Conservation (phyloP, 2,797 vertebrate genomes). For the Gorsachius magnificus region DNA sequence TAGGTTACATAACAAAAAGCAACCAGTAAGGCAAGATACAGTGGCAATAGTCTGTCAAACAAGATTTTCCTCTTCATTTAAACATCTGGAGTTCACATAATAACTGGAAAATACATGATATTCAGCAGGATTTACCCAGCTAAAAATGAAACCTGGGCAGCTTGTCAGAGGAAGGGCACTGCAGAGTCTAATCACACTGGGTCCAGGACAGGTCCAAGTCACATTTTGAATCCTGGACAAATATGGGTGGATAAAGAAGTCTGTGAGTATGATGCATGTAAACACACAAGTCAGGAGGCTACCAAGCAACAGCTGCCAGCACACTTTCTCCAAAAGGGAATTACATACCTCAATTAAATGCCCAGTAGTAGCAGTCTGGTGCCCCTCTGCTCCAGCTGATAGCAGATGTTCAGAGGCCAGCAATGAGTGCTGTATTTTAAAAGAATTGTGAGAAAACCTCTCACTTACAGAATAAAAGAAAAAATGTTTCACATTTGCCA, state of each 20-base stretch:
- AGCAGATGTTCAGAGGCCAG: constrained; percentile 23
- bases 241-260: neutral
- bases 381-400: constrained; percentile 5
- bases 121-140: neutral
- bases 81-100: neutral
- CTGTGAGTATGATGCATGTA: neutral
- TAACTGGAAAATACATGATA: neutral
- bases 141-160: neutral
- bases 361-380: neutral
- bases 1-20: neutral
- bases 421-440: neutral
- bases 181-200: neutral
- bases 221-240: neutral
- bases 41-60: neutral
- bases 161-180: neutral
- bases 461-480: neutral
- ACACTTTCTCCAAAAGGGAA: neutral
- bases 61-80: neutral
- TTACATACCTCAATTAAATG: neutral
- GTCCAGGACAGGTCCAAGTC: neutral
- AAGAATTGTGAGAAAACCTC: constrained; percentile 3
- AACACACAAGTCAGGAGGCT: neutral
- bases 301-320: neutral
- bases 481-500: neutral
- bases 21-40: neutral